Evolutionary conservation across 1,140 invertebrate species (phyloP).

Genomic region (Micrasema longulum): DNA sequence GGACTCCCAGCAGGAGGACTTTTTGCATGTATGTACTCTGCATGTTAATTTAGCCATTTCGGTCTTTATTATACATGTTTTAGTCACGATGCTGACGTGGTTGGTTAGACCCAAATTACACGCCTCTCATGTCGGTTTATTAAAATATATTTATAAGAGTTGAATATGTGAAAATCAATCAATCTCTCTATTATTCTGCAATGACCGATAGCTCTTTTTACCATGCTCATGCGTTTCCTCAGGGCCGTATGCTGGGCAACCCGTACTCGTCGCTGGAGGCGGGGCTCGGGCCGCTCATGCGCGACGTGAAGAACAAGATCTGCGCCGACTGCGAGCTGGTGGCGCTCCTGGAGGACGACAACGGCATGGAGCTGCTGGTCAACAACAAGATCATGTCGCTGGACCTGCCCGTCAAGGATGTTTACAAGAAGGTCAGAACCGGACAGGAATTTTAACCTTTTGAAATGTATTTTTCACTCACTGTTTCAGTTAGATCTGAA

Average conservation of each 20-base stretch:
- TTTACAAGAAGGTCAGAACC: conserved; percentile 83
- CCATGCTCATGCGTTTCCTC: conserved; percentile 44
- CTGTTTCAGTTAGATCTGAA: too few relatives aligned
- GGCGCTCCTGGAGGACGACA: conserved; percentile 96
- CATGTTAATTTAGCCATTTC: too few relatives aligned
- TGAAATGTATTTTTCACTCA: too few relatives aligned
- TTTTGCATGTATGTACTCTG: conserved; percentile 78
- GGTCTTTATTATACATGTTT: too few relatives aligned
- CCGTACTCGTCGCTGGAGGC: conserved; percentile 95
- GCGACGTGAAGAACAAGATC: conserved; percentile 98
- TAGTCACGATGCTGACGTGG: too few relatives aligned
- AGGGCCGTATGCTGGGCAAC: conserved; percentile 97
- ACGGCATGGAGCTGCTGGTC: conserved; percentile 98
- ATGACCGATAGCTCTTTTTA: too few relatives aligned
- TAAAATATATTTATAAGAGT: too few relatives aligned
- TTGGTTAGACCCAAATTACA: too few relatives aligned
- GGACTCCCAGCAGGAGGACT: conserved; percentile 98
- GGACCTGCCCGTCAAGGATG: conserved; percentile 95
- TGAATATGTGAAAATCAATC: not conserved
- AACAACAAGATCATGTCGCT: conserved; percentile 98
- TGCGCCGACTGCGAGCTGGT: conserved; percentile 97
- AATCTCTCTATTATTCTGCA: not conserved
- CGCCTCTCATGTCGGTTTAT: too few relatives aligned
- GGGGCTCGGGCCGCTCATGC: conserved; percentile 95
- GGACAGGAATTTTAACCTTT: too few relatives aligned